Conservation (phyloP, 2,113 vertebrate species). For the Uria lomvia region DNA sequence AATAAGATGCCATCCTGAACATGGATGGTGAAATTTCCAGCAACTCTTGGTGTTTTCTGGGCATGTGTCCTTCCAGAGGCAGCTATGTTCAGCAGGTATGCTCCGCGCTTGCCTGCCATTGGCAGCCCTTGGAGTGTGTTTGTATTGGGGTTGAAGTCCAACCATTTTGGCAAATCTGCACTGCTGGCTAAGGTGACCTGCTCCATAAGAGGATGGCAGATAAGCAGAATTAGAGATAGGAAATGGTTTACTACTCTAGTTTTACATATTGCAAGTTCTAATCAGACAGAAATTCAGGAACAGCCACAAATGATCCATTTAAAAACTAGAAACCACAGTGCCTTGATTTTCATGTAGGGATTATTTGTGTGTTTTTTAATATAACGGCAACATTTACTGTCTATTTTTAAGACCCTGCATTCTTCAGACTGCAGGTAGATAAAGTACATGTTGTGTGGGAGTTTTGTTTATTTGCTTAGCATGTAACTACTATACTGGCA, state of each 20-base stretch:
- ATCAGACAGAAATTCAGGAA: not conserved
- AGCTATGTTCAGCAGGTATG: not conserved
- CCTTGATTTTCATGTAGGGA: not conserved
- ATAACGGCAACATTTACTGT: not conserved
- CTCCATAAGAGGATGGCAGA: not conserved
- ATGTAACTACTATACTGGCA: not conserved
- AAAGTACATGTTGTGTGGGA: rapidly evolving
- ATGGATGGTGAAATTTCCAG: not conserved
- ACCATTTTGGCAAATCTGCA: conserved; percentile 35
- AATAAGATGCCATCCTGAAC: not conserved
- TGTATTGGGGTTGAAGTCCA: conserved; percentile 31
- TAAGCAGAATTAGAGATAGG: not conserved
- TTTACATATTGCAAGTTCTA: not conserved
- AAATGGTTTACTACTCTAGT: not conserved
- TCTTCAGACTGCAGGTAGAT: not conserved
- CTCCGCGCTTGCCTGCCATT: conserved; percentile 5
- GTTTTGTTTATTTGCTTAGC: not conserved
- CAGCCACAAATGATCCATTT: not conserved
- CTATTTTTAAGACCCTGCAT: not conserved
- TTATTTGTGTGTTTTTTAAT: not conserved
- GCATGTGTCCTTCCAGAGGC: not conserved
- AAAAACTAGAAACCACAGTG: not conserved
- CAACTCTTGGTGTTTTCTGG: not conserved
- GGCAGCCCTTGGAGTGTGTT: conserved; percentile 19
- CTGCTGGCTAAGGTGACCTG: conserved; percentile 47